Evolutionary conservation across 2,113 vertebrate species (phyloP), one percentile per base, ranked within the genome.

Genomic region (Psammodynastes pulverulentus): DNA sequence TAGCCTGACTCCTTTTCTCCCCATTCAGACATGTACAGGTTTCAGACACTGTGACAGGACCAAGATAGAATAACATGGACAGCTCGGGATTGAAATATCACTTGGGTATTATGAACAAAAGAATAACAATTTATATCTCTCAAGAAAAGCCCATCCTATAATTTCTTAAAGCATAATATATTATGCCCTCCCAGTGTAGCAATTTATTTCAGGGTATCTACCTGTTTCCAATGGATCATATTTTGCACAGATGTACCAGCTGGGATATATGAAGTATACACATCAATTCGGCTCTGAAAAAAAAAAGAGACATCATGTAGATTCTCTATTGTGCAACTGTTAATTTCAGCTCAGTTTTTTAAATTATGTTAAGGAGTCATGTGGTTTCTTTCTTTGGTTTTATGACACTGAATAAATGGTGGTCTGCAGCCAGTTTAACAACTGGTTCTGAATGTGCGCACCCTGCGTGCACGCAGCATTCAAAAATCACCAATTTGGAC

Each of bases 221-320:
- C 98, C 98, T 99, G 98, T 56, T 97, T 87, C 98, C 98, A 99
- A 94, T 99, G 98, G 9, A 99, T 24, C 93, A 98, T 97, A 95
- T 99, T 99, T 95, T 98, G 98, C n/a, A 99, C 98, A 0, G 98
- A 98, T 15, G 98, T 98, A 91, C 98, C 98, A 0, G 98, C 97
- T 9, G 97, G 98, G 91, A 97, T 97, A 95, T 98, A 98, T 48
- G 98, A 97, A 0, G 97, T 97, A 93, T 99, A 99, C 3, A 99
- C 97, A 0, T 98, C 97, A 34, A 97, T 97, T 92, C 98, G 97
- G 56, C 97, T 98, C 98, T 99, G 96, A 90, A 96, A 96, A 21
- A 21, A 13, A 9, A 9, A 19, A 96, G 89, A 97, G 86, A 79
- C 92, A n/a, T 54, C 4, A 1, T 13, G 26, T 13, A n/a, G 10